phyloP scores from a whole-genome alignment of 2,113 vertebrate species.

The Ciconia boyciana region DNA sequence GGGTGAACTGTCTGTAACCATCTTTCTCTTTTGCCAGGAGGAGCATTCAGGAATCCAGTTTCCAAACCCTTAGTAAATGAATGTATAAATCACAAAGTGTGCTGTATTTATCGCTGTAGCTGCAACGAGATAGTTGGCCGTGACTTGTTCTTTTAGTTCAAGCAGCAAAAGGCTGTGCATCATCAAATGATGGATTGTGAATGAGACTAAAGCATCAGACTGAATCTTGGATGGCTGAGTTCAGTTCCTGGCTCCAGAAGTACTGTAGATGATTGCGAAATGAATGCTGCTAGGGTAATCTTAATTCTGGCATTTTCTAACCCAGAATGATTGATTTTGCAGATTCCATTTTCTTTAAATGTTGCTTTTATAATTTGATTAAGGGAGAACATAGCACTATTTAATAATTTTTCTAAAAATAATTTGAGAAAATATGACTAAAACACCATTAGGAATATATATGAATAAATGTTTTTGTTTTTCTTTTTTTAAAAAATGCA shows the following conservation, averaged over 20 bases:
- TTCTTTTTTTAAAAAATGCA: not conserved
- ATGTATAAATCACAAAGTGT: not conserved
- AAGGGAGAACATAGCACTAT: not conserved
- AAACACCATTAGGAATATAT: not conserved
- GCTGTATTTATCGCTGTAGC: not conserved
- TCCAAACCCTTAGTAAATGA: not conserved
- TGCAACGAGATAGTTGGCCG: not conserved
- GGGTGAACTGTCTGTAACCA: not conserved
- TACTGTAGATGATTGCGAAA: slow-evolving; percentile 1
- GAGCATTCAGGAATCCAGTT: not conserved
- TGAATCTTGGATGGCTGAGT: slow-evolving; percentile 25
- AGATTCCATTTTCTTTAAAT: slow-evolving; percentile 9
- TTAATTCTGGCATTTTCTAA: slow-evolving; percentile 13
- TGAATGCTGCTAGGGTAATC: not conserved
- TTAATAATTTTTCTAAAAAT: not conserved
- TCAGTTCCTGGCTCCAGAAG: slow-evolving; percentile 34
- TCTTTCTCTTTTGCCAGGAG: not conserved
- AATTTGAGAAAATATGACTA: not conserved
- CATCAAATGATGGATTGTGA: slow-evolving; percentile 33
- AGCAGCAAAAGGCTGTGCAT: not conserved
- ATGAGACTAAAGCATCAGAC: not conserved
- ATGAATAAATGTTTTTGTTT: not conserved
- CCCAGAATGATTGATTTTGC: slow-evolving; percentile 27
- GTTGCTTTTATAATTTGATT: slow-evolving; percentile 10
- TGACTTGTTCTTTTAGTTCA: slow-evolving; percentile 30